Percentiles rank a stretch among this genome's conserved stretches.
Conservation (phyloP, 2,797 vertebrate species). For the Mycteria americana region DNA sequence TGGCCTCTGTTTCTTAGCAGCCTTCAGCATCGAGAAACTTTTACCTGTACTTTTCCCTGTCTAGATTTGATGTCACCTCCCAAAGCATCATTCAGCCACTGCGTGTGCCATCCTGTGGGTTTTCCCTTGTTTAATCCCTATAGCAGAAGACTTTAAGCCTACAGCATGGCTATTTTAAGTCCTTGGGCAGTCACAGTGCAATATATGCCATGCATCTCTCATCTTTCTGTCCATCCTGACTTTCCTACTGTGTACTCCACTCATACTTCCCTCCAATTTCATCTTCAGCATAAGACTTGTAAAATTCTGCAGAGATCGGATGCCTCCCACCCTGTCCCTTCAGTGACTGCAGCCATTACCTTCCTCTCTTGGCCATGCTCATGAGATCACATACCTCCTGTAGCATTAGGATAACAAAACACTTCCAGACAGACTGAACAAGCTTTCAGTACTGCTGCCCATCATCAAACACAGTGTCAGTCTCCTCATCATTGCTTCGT, state of each 20-base stretch:
- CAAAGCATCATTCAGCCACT: conserved; percentile 18
- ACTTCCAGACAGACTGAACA: not conserved
- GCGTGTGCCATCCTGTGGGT: conserved; percentile 17
- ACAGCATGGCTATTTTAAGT: not conserved
- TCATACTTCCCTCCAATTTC: conserved; percentile 38
- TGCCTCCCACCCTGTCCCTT: conserved; percentile 26
- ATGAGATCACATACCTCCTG: not conserved
- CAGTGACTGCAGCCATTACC: not conserved
- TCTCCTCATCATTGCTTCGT: conserved; percentile 58
- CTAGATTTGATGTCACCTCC: conserved; percentile 35
- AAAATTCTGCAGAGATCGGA: not conserved
- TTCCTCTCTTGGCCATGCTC: conserved; percentile 43
- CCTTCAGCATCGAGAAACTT: conserved; percentile 39
- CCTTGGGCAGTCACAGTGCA: not conserved
- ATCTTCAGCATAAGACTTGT: conserved; percentile 18
- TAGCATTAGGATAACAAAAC: conserved; percentile 1
- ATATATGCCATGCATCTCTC: not conserved
- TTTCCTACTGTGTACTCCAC: conserved; percentile 36
- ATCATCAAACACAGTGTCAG: conserved; percentile 35
- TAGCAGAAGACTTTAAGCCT: conserved; percentile 28
- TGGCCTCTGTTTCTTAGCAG: conserved; percentile 53
- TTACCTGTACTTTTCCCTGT: conserved; percentile 35
- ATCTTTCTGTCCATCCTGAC: conserved; percentile 15
- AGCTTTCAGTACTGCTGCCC: conserved; percentile 28
- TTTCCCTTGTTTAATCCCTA: conserved; percentile 20